Percentiles rank a stretch among this genome's conserved stretches.
phyloP scores from a whole-genome alignment of 2,113 vertebrate species.

The Beaufortia kweichowensis region DNA sequence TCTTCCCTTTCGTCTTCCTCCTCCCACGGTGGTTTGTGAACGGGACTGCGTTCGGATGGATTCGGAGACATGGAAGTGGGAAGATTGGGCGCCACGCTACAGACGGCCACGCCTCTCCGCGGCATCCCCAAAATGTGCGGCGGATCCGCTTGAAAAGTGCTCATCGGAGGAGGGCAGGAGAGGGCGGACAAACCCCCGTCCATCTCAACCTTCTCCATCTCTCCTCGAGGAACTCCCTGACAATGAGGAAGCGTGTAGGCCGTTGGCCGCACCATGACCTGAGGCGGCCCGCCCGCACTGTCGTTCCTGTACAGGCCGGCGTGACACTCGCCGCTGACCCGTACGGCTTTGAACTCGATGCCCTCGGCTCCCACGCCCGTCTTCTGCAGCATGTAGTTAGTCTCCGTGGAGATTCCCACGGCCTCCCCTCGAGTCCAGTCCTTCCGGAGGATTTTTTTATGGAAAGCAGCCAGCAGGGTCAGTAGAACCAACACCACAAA shows the following conservation, averaged over 20 bases:
- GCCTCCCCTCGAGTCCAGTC: slow-evolving; percentile 82
- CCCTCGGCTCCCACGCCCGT: slow-evolving; percentile 74
- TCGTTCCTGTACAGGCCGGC: slow-evolving; percentile 61
- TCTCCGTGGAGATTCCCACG: slow-evolving; percentile 70
- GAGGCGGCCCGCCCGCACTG: slow-evolving; percentile 80
- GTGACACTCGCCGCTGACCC: slow-evolving; percentile 68
- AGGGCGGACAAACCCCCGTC: slow-evolving; percentile 1
- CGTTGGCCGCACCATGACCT: slow-evolving; percentile 89
- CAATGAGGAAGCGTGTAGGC: slow-evolving; percentile 75
- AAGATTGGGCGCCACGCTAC: slow-evolving; percentile 93
- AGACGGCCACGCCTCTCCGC: slow-evolving; percentile 88
- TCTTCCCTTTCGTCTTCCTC: slow-evolving; percentile 71
- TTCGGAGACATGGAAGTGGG: slow-evolving; percentile 76
- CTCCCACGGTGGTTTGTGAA: slow-evolving; percentile 90
- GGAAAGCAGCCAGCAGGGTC: slow-evolving; percentile 83
- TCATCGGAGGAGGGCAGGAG: slow-evolving; percentile 75
- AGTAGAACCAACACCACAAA: slow-evolving; percentile 86
- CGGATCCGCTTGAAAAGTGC: slow-evolving; percentile 85
- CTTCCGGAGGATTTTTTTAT: slow-evolving; percentile 90
- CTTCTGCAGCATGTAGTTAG: slow-evolving; percentile 81
- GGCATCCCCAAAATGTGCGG: slow-evolving; percentile 78
- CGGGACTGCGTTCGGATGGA: slow-evolving; percentile 82
- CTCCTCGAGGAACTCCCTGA: slow-evolving; percentile 56
- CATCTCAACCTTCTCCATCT: slow-evolving; percentile 57
- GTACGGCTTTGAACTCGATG: slow-evolving; percentile 84